Conservation (phyloP, 1,140 invertebrate species). For the Caerostris darwini region DNA sequence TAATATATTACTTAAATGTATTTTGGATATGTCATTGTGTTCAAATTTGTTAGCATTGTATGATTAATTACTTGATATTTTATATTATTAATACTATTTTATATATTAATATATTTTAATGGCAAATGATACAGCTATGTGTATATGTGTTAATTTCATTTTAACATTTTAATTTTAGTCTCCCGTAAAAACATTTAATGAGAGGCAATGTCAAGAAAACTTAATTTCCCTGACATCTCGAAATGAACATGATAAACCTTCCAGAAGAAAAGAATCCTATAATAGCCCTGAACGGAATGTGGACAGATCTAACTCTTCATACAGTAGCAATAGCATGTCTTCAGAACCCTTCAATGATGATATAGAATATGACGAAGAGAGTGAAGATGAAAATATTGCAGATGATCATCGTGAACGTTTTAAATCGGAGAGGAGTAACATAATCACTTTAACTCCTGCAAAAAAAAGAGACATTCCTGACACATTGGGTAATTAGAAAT, state of each 20-base stretch:
- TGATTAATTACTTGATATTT: no score
- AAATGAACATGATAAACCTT: neutral
- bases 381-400: slow-evolving; percentile 64
- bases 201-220: slow-evolving; percentile 54
- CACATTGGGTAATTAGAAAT: slow-evolving; percentile 51
- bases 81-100: no score
- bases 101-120: no score
- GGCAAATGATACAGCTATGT: no score
- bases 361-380: slow-evolving; percentile 68
- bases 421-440: slow-evolving; percentile 69
- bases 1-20: no score
- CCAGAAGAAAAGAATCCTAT: slow-evolving; percentile 47
- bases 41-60: no score
- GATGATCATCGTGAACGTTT: slow-evolving; percentile 73
- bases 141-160: no score
- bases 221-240: slow-evolving; percentile 56
- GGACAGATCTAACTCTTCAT: neutral
- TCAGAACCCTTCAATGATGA: neutral
- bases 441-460: slow-evolving; percentile 74
- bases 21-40: no score
- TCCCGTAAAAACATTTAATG: slow-evolving; percentile 42
- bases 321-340: neutral
- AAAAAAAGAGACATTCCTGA: slow-evolving; percentile 76
- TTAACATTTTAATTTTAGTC: slow-evolving; percentile 14
- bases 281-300: slow-evolving; percentile 20